phyloP scores from a whole-genome alignment of 1,140 invertebrate genomes.

The Penaeus chinensis region DNA sequence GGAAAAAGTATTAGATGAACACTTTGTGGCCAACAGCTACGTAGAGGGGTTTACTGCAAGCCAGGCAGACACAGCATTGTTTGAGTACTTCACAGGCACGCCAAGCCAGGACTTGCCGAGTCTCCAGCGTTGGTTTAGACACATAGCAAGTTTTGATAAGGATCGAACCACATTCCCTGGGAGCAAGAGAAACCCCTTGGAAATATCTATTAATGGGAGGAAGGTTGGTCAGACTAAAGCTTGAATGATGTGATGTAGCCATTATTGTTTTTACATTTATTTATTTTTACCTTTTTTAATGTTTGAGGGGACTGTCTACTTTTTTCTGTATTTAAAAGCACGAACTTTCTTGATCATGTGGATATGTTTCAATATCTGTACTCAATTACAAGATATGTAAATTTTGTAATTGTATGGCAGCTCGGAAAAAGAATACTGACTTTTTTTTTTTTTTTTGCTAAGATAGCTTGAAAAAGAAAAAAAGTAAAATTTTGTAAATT shows the following conservation, averaged over 20 bases:
- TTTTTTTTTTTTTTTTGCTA: too few relatives aligned
- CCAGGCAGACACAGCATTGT: slow-evolving; percentile 34
- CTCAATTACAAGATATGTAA: too few relatives aligned
- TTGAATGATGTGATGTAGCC: too few relatives aligned
- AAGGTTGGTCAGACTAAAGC: slow-evolving; percentile 12
- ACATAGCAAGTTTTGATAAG: slow-evolving; percentile 36
- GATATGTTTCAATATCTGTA: too few relatives aligned
- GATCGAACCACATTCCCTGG: slow-evolving; percentile 8
- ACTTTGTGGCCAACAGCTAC: slow-evolving; percentile 42
- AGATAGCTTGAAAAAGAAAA: too few relatives aligned
- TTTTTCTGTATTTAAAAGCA: too few relatives aligned
- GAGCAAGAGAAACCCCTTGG: slow-evolving; percentile 4
- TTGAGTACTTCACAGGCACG: slow-evolving; percentile 8
- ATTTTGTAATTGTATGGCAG: too few relatives aligned
- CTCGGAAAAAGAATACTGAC: too few relatives aligned
- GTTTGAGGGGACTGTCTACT: too few relatives aligned
- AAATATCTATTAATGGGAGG: slow-evolving; percentile 1
- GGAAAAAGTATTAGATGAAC: slow-evolving; percentile 29
- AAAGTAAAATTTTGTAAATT: too few relatives aligned
- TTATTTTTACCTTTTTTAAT: not conserved
- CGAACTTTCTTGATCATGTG: too few relatives aligned
- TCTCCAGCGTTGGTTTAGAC: slow-evolving; percentile 41
- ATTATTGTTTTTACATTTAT: not conserved
- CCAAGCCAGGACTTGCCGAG: slow-evolving; percentile 21
- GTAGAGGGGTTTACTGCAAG: slow-evolving; percentile 35